These are phyloP conservation scores for Hedya salicella DNA, from an alignment of 2,888 invertebrate species.

Conservation along the genomic window DNA sequence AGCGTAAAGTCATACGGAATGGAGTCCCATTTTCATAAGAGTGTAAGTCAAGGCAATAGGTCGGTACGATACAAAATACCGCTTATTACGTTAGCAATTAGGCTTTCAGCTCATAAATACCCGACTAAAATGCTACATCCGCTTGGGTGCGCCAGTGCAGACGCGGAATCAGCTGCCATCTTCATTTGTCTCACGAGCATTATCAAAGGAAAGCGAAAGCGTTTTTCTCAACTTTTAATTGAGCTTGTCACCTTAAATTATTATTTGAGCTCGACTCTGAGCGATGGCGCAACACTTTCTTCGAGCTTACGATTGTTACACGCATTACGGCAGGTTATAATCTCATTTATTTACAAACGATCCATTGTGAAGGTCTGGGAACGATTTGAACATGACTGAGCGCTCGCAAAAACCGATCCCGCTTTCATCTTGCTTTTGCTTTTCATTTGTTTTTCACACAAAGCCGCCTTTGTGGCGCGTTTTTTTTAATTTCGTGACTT, in stretches of 20 bases:
- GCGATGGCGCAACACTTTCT: slow-evolving; percentile 70
- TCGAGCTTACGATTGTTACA: slow-evolving; percentile 48
- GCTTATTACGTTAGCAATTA: slow-evolving; percentile 2
- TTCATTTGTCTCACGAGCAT: slow-evolving; percentile 54
- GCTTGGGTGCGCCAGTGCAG: slow-evolving; percentile 15
- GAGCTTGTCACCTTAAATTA: slow-evolving; percentile 55
- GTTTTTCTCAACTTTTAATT: slow-evolving; percentile 64
- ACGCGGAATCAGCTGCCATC: slow-evolving; percentile 29
- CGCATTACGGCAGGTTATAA: slow-evolving; percentile 43
- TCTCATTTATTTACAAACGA: slow-evolving; percentile 50
- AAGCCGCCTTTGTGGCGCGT: slow-evolving; percentile 34
- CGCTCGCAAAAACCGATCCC: slow-evolving; percentile 52
- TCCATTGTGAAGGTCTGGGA: slow-evolving; percentile 60
- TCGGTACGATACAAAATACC: neutral
- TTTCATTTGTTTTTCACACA: slow-evolving; percentile 47
- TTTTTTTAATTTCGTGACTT: slow-evolving; percentile 42
- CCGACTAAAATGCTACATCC: slow-evolving; percentile 13
- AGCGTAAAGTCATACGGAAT: too few relatives aligned
- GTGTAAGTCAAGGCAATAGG: neutral
- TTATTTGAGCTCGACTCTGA: slow-evolving; percentile 57
- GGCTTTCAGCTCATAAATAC: neutral
- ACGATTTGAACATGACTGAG: slow-evolving; percentile 48
- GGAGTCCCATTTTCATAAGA: neutral
- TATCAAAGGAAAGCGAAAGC: slow-evolving; percentile 63
- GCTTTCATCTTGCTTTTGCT: slow-evolving; percentile 71